A percentile compares a stretch with the other conserved stretches of the same genome.
Conservation (phyloP, 1,140 invertebrate species). For the Leguminivora glycinivorella region DNA sequence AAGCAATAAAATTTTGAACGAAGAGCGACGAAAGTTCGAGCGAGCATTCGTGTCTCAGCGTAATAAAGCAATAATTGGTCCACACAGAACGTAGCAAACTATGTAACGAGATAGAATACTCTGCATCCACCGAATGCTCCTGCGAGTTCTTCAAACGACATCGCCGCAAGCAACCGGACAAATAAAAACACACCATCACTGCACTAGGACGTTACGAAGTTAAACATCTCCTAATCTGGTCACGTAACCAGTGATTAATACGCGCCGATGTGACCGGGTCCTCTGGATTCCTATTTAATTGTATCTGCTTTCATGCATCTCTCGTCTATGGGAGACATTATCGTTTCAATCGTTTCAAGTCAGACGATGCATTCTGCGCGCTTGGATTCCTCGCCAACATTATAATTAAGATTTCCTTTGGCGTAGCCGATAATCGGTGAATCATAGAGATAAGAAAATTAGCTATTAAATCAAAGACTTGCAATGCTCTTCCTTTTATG, state of each 20-base stretch:
- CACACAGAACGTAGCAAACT: neutral
- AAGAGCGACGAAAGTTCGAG: neutral
- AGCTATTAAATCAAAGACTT: slow-evolving; percentile 19
- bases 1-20: slow-evolving; percentile 16
- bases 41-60: neutral
- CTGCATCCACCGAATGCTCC: neutral
- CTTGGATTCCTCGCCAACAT: slow-evolving; percentile 23
- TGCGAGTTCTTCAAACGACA: slow-evolving; percentile 16
- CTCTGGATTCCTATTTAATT: slow-evolving; percentile 61
- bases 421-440: slow-evolving; percentile 3
- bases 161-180: slow-evolving; percentile 16
- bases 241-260: slow-evolving; percentile 49
- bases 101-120: slow-evolving; percentile 14
- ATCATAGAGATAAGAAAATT: slow-evolving; percentile 14
- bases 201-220: neutral
- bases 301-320: slow-evolving; percentile 62
- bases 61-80: slow-evolving; percentile 22
- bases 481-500: slow-evolving; percentile 1
- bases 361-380: slow-evolving; percentile 25
- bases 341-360: slow-evolving; percentile 27
- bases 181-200: slow-evolving; percentile 9
- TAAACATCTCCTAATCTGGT: slow-evolving; percentile 1
- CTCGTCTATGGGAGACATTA: slow-evolving; percentile 28
- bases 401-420: slow-evolving; percentile 27
- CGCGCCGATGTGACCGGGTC: slow-evolving; percentile 55